phyloP scores from a whole-genome alignment of 37 sponge, comb jelly and placozoan species.

The Cliona cf. orientalis region DNA sequence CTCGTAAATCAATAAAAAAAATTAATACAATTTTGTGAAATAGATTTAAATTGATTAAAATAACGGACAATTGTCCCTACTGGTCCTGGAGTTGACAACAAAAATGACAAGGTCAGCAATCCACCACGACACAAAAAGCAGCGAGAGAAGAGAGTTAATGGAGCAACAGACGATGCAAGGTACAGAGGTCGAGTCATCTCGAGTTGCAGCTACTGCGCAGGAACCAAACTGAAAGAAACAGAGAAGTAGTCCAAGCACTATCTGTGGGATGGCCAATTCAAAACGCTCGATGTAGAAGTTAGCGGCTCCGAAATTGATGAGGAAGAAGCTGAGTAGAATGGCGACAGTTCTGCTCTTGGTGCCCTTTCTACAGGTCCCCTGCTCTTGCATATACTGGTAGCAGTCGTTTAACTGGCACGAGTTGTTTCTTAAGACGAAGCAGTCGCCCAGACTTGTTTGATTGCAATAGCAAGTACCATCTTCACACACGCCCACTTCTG shows the following conservation, averaged over 20 bases:
- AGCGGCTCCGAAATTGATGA: conserved; percentile 81
- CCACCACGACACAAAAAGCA: conserved; percentile 79
- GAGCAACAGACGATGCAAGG: conserved; percentile 65
- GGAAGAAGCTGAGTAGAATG: conserved; percentile 70
- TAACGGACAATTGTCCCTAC: conserved; percentile 64
- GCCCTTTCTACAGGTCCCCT: conserved; percentile 32
- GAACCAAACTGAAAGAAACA: conserved; percentile 74
- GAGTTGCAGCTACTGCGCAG: conserved; percentile 41
- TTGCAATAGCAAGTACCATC: no score
- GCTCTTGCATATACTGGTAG: conserved; percentile 10
- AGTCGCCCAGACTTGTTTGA: no score
- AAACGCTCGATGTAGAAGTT: conserved; percentile 84
- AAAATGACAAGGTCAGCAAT: conserved; percentile 81
- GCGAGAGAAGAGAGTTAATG: conserved; percentile 57
- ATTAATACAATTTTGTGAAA: background rate
- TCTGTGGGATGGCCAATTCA: conserved; percentile 76
- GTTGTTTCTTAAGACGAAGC: no score
- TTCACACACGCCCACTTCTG: no score
- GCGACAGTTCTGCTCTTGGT: conserved; percentile 39
- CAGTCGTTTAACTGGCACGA: conserved; percentile 18
- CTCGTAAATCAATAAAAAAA: background rate
- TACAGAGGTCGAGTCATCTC: conserved; percentile 38
- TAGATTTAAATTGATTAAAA: background rate
- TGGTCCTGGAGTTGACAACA: conserved; percentile 50
- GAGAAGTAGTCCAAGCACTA: conserved; percentile 58